Percentiles rank a stretch among this genome's conserved stretches.
Conservation (phyloP, 2,113 vertebrate genomes). For the Phrynosoma blainvillii region DNA sequence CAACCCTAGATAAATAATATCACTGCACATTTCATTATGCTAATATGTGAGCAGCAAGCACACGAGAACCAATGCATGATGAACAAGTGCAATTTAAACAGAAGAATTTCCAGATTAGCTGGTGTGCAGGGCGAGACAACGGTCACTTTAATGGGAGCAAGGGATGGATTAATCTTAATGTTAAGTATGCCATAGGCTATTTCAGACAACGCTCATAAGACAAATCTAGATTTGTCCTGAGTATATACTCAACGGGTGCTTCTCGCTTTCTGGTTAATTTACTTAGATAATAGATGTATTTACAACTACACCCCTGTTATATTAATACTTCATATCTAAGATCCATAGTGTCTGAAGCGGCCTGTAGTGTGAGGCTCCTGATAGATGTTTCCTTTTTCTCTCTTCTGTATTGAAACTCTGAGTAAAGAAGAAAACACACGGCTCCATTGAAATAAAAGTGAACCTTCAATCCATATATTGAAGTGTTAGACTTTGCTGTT, state of each 20-base stretch:
- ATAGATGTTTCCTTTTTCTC: too few species aligned
- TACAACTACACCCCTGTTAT: background rate
- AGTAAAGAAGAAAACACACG: background rate
- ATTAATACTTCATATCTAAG: background rate
- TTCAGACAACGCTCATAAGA: background rate
- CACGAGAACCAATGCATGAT: slow-evolving; percentile 1
- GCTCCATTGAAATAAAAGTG: background rate
- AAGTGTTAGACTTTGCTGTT: background rate
- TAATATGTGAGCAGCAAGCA: slow-evolving; percentile 41
- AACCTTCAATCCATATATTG: background rate
- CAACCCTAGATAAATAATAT: slow-evolving; percentile 18
- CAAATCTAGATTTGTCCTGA: background rate
- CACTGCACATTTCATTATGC: slow-evolving; percentile 53
- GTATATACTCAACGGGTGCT: background rate
- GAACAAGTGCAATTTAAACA: slow-evolving; percentile 34
- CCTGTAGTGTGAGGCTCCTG: too few species aligned
- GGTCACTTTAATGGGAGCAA: slow-evolving; percentile 20
- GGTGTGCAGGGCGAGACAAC: slow-evolving; percentile 17
- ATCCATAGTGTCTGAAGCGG: background rate
- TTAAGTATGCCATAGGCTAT: slow-evolving; percentile 12
- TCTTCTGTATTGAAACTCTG: background rate
- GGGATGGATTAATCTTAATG: slow-evolving; percentile 33
- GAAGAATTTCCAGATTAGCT: slow-evolving; percentile 29
- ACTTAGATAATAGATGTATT: background rate
- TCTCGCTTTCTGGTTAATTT: background rate